phyloP scores from a whole-genome alignment of 92 coral and sea anemone genomes.

The Siderastrea siderea region DNA sequence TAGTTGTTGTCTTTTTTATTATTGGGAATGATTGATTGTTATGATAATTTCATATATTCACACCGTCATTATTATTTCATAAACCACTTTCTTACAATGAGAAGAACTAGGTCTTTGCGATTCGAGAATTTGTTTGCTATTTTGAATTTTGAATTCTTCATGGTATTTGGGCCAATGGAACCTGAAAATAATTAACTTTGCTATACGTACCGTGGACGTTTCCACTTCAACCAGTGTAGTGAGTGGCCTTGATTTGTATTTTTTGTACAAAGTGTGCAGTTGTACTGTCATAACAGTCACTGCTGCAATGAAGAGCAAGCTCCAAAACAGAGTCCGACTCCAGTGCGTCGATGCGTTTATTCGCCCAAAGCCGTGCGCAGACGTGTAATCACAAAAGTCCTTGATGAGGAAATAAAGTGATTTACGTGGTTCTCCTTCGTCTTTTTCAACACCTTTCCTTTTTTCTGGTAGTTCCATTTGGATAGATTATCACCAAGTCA shows the following conservation, averaged over 20 bases:
- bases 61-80: no score
- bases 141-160: no score
- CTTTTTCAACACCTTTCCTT: not conserved
- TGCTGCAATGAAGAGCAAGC: slow-evolving; percentile 46
- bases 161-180: not conserved
- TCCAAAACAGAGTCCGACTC: slow-evolving; percentile 48
- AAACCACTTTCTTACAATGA: no score
- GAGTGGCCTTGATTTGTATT: slow-evolving; percentile 62
- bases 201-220: slow-evolving; percentile 54
- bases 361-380: slow-evolving; percentile 79
- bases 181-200: not conserved
- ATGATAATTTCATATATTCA: no score
- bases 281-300: slow-evolving; percentile 54
- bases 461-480: slow-evolving; percentile 29
- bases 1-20: no score
- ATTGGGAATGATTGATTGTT: no score
- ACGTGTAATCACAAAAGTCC: slow-evolving; percentile 66
- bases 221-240: slow-evolving; percentile 61
- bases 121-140: not conserved
- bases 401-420: slow-evolving; percentile 17
- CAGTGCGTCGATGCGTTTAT: slow-evolving; percentile 58
- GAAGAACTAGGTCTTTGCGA: not conserved
- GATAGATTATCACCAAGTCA: not conserved
- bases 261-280: slow-evolving; percentile 41
- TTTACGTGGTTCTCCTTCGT: not conserved